Conservation (phyloP, 2,797 vertebrate species). For the Esox masquinongy region DNA sequence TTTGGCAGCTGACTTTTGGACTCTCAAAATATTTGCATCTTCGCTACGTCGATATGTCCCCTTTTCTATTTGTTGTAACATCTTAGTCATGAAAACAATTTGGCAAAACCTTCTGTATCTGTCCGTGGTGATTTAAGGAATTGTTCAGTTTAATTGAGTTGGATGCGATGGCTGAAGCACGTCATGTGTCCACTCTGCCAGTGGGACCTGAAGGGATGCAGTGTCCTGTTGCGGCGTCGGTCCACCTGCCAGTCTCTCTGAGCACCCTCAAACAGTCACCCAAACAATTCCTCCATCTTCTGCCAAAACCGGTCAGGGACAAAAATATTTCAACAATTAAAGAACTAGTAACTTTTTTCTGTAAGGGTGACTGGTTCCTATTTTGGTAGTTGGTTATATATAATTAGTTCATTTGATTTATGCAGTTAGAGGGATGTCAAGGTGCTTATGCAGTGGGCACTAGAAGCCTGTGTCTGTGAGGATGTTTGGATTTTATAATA, state of each 20-base stretch:
- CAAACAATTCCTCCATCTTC: neutral
- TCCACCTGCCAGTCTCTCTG: neutral
- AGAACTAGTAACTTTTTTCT: neutral
- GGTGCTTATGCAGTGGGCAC: neutral
- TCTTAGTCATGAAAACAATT: too few species aligned
- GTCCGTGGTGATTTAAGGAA: neutral
- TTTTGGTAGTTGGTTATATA: neutral
- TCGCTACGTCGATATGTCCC: too few species aligned
- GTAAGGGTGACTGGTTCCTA: neutral
- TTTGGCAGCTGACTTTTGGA: neutral
- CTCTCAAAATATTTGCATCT: neutral
- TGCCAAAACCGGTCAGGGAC: neutral
- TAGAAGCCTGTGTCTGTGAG: neutral
- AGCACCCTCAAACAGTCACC: neutral
- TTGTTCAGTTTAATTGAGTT: slow-evolving; percentile 18
- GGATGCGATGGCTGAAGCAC: slow-evolving; percentile 35
- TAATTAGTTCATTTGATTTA: slow-evolving; percentile 2
- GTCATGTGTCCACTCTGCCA: slow-evolving; percentile 33
- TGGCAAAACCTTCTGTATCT: too few species aligned
- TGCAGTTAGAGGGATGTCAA: neutral
- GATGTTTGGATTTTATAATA: neutral
- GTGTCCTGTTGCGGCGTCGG: neutral
- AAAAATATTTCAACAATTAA: neutral
- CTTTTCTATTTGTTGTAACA: too few species aligned
- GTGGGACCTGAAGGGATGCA: slow-evolving; percentile 1